Evolutionary conservation across 2,888 invertebrate species (phyloP), one percentile per base, ranked within the genome.

Genomic region (Parnassius orleans): DNA sequence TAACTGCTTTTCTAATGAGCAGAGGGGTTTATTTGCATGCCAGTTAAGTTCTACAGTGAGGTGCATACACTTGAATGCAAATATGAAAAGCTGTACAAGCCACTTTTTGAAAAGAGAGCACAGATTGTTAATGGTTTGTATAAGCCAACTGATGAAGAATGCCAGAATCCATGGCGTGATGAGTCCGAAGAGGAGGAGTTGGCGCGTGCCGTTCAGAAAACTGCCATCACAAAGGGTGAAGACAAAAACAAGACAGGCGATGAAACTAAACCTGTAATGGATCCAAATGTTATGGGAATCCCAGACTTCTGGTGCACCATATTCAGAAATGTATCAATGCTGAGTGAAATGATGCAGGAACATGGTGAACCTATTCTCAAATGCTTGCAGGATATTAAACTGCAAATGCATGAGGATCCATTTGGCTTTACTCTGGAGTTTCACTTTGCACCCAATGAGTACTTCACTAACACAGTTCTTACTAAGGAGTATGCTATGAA

Each of bases 241-340:
- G 82, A 84, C 2, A 84, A 86, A 60, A 78, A 78, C 41, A 75
- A 78, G 9, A 78, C 76, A 10, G 68, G 57, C 12, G 82, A 81
- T 15, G 84, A 83, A n/a, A 71, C 65, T 10, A 87, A 86, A 69
- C 88, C 90, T 10, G 77, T 86, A 48, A 90, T 91, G 90, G 94
- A 93, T 74, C 93, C 96, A 74, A 94, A 95, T 69, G 93, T 95
- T 19, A 94, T 94, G 83, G 99, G 98, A 64, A 95, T 99, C 75
- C 97, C 98, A 3, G 96, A 97, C 68, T 99, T 99, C 92, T 99
- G 99, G 99, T 92, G 98, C 69, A 97, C 96, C 43, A 97, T 98
- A 78, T 97, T 99, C 81, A 97, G 96, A 83, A 98, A 97, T 90
- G 96, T 97, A 60, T 95, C 95, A 53, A 93, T 97, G 87, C 90